Base-by-base conservation (phyloP, 1,140 invertebrate species). In the Aphis craccivora region DNA sequence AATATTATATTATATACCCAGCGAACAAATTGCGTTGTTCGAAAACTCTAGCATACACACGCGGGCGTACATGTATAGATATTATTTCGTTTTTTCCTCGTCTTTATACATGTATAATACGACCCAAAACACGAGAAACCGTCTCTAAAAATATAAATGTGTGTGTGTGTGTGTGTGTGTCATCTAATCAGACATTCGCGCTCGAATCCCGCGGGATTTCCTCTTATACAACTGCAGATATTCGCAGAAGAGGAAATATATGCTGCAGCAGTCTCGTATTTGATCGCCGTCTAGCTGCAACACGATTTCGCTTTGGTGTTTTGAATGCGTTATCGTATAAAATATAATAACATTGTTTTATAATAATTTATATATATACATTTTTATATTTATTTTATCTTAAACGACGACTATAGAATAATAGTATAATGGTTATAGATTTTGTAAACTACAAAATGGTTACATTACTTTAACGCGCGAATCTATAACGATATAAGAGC, bases 21-120 rank as follows among this genome's bases (percentile, higher is more conserved):
- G 53, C 14, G 43, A 88, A 53, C 88, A 90, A 90, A 91, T 91
- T 91, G 90, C 60, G 67, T 81, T 43, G 43, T 91, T 91, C 90
- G 40, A 81, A 91, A 81, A 81, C 67, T 91, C 67, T 76, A 43
- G 25, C n/a, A 45, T 43, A 23, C 11, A 23, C 11, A n/a, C 25
- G 9, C 43, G 37, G 35, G 23, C 11, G 37, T 37, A 22, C 81
- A 40, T 40, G 9, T 84, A 30, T 86, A 30, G 37, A 86, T 86
- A 84, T 84, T 43, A 30, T 30, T 30, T 30, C 23, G 40, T 40
- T 84, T 11, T 43, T 40, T 84, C 23, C 37, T 84, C 40, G 0
- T 23, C 83, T 8, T 11, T 43, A 84, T 76, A 76, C 60, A 11
- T 30, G n/a, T 76, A 30, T 14, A 60, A 60, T 25, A 18, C 60